Percentiles rank a stretch among this genome's conserved stretches.
Conservation (phyloP, 2,113 vertebrate genomes). For the Python bivittatus region DNA sequence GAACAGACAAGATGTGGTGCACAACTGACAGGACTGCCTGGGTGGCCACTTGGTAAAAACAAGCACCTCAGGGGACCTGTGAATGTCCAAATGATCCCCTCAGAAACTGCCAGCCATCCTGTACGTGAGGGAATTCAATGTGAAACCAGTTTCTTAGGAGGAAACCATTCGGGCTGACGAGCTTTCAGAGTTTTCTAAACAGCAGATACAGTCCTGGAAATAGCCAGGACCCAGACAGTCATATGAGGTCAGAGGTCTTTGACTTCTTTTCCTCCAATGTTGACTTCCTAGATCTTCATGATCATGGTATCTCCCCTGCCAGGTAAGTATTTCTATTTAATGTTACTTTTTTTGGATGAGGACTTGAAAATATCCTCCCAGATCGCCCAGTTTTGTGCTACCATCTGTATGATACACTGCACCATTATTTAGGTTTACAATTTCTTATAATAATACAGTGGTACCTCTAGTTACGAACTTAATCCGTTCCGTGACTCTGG, state of each 20-base stretch:
- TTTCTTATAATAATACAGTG: too few relatives aligned
- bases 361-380: too few relatives aligned
- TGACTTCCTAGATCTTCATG: not conserved
- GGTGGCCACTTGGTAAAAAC: not conserved
- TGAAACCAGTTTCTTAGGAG: not conserved
- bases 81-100: not conserved
- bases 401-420: too few relatives aligned
- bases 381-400: too few relatives aligned
- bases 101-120: not conserved
- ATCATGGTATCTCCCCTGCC: too few relatives aligned
- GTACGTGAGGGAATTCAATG: not conserved
- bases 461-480: too few relatives aligned
- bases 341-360: too few relatives aligned
- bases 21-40: accelerated
- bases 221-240: not conserved
- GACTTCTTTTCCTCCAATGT: not conserved
- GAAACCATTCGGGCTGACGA: not conserved
- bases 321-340: too few relatives aligned
- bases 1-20: conserved; percentile 16
- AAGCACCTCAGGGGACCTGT: not conserved
- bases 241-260: not conserved
- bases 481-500: too few relatives aligned
- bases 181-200: not conserved
- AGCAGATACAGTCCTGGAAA: not conserved
- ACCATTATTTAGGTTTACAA: too few relatives aligned